Evolutionary conservation across 2,888 invertebrate species (phyloP), one percentile per base, ranked within the genome.

Genomic region (Scaptomyza parva): DNA sequence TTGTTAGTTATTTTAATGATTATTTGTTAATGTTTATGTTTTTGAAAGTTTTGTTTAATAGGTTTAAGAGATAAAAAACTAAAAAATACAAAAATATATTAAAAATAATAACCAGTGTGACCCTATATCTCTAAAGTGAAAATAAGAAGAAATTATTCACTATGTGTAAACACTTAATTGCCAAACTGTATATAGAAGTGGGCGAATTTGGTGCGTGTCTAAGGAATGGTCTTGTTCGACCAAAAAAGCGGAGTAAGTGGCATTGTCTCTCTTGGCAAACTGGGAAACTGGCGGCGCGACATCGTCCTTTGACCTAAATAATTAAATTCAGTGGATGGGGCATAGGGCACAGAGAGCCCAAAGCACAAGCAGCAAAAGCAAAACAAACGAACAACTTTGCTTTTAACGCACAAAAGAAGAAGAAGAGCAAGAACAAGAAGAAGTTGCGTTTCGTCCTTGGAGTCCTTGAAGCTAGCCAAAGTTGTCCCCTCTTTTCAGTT

Each of bases 301-400:
- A 70, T 63, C 61, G 67, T 77, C 80, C 73, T 83, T 80, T 86
- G 86, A 85, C 87, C 86, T 72, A 83, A 80, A 87, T 86, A 86
- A 86, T 86, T 86, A 85, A 87, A 85, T 85, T 85, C 76, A 76
- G 62, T 70, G 54, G 50, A 65, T 35, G 51, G 64, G 53, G n/a
- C n/a, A n/a, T n/a, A 30, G 58, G 64, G 55, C 9, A 37, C n/a
- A n/a, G n/a, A n/a, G n/a, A 37, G 39, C 26, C 28, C 28, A 20
- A n/a, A 11, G 26, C 30, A 18, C 4, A 22, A 28, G 9, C 2
- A 28, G 6, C 1, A 26, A 9, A 26, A 9, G 5, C 1, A 8
- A n/a, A 22, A 8, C 37, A 35, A 24, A 37, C 14, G 40, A 44
- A 33, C 60, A 81, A 76, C 76, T 78, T 84, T 73, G 70, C 84